Percentiles rank a stretch among this genome's conserved stretches.
These are phyloP conservation scores for Aurelia sp. DNA, from an alignment of 30 jellyfish, hydroid and myxozoan species.

Conservation along the genomic window DNA sequence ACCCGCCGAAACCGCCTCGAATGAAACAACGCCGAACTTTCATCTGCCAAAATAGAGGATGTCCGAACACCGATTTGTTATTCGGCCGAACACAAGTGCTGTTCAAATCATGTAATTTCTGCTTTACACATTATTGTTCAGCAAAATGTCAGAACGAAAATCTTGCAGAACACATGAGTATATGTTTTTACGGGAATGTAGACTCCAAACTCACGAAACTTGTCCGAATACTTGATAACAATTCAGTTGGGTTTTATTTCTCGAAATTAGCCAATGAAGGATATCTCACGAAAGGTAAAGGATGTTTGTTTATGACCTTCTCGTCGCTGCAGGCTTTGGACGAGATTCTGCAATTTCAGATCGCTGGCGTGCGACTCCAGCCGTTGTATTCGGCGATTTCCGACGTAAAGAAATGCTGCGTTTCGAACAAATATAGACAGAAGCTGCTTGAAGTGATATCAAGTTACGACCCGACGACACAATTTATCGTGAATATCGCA, in stretches of 20 bases:
- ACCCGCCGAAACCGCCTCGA: slow-evolving; percentile 95
- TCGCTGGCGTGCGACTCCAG: slow-evolving; percentile 13
- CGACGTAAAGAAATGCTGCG: slow-evolving; percentile 63
- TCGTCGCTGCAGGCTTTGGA: slow-evolving; percentile 51
- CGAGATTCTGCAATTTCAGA: slow-evolving; percentile 19
- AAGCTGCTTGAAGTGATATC: slow-evolving; percentile 40
- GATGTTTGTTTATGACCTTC: slow-evolving; percentile 66
- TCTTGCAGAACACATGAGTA: slow-evolving; percentile 50
- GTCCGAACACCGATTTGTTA: slow-evolving; percentile 69
- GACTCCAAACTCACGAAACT: slow-evolving; percentile 39
- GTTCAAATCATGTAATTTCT: slow-evolving; percentile 81
- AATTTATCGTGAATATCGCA: slow-evolving; percentile 71
- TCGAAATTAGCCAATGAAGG: slow-evolving; percentile 54
- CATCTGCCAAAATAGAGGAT: slow-evolving; percentile 67
- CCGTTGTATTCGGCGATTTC: slow-evolving; percentile 72
- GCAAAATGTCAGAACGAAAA: slow-evolving; percentile 72
- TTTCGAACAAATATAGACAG: slow-evolving; percentile 46
- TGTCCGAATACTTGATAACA: neutral
- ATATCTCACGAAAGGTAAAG: slow-evolving; percentile 62
- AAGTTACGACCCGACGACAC: slow-evolving; percentile 69
- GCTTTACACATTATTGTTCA: slow-evolving; percentile 96
- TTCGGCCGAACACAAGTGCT: slow-evolving; percentile 76
- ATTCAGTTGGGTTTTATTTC: slow-evolving; percentile 6
- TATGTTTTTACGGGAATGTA: slow-evolving; percentile 82
- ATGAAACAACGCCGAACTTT: slow-evolving; percentile 66